Conservation (phyloP, 2,888 invertebrate species). For the Aphodius granarius region DNA sequence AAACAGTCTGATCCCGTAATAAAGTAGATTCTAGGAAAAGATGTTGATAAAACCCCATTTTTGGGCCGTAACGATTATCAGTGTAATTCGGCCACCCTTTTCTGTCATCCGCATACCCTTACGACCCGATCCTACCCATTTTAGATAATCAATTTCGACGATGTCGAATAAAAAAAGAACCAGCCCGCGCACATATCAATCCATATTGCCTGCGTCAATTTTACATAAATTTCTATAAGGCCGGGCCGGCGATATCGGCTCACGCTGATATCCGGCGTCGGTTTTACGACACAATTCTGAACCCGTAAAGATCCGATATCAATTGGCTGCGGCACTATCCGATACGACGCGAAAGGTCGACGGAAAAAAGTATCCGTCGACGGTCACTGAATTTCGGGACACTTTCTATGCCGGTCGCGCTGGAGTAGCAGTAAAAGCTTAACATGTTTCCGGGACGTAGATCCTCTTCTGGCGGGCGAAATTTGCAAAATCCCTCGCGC, state of each 20-base stretch:
- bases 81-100: not conserved
- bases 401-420: not conserved
- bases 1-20: too few species aligned
- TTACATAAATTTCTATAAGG: not conserved
- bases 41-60: too few species aligned
- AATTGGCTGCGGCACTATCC: slow-evolving; percentile 1
- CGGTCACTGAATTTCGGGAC: not conserved
- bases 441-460: not conserved
- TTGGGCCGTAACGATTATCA: too few species aligned
- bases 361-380: not conserved
- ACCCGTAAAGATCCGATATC: slow-evolving; percentile 10
- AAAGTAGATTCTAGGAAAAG: too few species aligned
- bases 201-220: not conserved
- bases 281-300: slow-evolving; percentile 10
- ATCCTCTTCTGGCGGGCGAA: not conserved
- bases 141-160: not conserved
- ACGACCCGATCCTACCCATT: not conserved
- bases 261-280: not conserved
- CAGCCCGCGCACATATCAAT: not conserved
- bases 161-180: not conserved
- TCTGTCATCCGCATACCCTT: not conserved
- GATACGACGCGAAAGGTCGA: not conserved
- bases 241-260: not conserved
- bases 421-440: not conserved
- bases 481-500: not conserved